These are phyloP conservation scores for Melierax canorus DNA, from an alignment of 2,113 vertebrate species.

Conservation along the genomic window DNA sequence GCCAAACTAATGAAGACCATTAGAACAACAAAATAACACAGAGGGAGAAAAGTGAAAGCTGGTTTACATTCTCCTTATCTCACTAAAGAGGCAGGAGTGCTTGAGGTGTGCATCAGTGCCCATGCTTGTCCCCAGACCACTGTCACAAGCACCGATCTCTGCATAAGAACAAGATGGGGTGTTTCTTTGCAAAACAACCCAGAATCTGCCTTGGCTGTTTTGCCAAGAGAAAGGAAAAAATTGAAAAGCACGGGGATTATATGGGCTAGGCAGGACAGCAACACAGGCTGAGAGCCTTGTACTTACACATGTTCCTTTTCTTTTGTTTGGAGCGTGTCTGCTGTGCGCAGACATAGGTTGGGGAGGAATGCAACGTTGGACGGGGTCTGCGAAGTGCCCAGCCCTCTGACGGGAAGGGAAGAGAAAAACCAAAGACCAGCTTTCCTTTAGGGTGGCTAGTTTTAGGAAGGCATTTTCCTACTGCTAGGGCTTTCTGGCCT, in stretches of 20 bases:
- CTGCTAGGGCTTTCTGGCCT: neutral
- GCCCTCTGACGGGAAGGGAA: neutral
- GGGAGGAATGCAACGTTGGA: neutral
- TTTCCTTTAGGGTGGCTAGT: neutral
- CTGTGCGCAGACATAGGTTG: neutral
- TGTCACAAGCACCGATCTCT: neutral
- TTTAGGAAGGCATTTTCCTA: neutral
- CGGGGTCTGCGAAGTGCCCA: neutral
- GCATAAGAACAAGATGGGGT: neutral
- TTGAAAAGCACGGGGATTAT: neutral
- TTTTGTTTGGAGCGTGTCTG: neutral
- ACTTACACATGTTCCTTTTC: neutral
- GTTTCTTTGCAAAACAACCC: neutral
- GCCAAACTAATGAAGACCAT: neutral
- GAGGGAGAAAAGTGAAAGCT: neutral
- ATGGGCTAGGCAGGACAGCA: neutral
- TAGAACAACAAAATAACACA: neutral
- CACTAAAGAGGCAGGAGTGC: neutral
- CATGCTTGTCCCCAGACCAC: neutral
- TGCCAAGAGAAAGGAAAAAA: neutral
- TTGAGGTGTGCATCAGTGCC: neutral
- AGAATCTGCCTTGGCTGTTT: neutral
- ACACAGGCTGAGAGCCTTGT: neutral
- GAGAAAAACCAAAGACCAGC: neutral
- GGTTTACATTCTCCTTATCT: neutral